Evolutionary conservation across 30 jellyfish, hydroid and myxozoan genomes (phyloP), one percentile per base, ranked within the genome.

Genomic region (Cassiopea andromeda): DNA sequence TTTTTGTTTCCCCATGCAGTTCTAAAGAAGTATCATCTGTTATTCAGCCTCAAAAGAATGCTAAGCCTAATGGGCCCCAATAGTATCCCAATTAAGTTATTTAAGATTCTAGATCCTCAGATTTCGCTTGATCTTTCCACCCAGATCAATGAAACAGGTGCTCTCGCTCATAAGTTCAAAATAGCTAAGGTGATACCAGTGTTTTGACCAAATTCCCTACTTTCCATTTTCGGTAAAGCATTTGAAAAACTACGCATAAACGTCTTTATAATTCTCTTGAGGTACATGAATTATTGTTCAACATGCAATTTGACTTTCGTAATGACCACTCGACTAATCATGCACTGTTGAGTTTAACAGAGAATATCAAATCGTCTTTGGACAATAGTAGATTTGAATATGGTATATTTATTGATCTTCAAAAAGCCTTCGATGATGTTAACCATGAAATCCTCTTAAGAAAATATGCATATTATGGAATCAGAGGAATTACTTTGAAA

Each of bases 251-350:
- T 75, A 87, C 74, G 88, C 73, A 85, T 75, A 44, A 58, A 27
- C 84, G 93, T 14, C 89, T 85, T 0, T 64, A 74, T 76, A 57
- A 46, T 12, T 43, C 69, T 84, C 92, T 84, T 84, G 92, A 84
- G 1, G 54, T 47, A 60, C 46, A 44, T 84, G 92, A 84, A 48
- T 45, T 69, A 69, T 84, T 84, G 78, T 71, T 84, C 77, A 69
- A 72, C 66, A 43, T 84, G 85, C 84, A 84, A 74, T 84, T 84
- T 84, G 92, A 86, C 7, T 84, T 84, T 72, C 92, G 92, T 66
- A 66, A 19, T 14, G 75, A 15, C 3, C 75, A 66, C 75, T 84
- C 92, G 16, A 73, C 88, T 85, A 88, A 85, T 66, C 87, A 85
- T 85, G 93, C 93, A 73, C 87, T 85, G 18, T 81, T 85, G 44